These are phyloP conservation scores for Notothenia coriiceps DNA, from an alignment of 2,113 vertebrate genomes.

Conservation along the genomic window DNA sequence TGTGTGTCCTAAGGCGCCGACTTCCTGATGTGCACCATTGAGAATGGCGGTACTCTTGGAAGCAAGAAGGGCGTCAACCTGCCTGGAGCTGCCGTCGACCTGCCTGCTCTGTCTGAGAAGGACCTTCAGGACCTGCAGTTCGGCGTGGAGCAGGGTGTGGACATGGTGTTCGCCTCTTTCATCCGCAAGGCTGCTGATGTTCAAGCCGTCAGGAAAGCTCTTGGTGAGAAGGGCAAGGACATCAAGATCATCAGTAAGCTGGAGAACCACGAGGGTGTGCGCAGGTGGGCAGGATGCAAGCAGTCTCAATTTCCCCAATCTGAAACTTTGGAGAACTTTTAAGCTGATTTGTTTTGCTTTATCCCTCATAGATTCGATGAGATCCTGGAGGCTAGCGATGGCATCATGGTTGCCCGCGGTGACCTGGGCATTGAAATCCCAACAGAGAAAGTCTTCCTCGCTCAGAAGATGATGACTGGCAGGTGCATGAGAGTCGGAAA, in stretches of 20 bases:
- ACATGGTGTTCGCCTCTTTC: constrained; percentile 99
- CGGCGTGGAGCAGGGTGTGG: constrained; percentile 94
- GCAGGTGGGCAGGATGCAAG: constrained; percentile 83
- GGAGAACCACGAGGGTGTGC: constrained; percentile 97
- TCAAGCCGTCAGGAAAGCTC: constrained; percentile 91
- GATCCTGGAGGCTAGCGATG: constrained; percentile 97
- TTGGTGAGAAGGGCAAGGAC: constrained; percentile 96
- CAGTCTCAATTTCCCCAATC: not conserved
- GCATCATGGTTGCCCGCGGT: constrained; percentile 98
- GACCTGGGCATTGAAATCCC: constrained; percentile 98
- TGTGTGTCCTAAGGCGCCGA: constrained; percentile 83
- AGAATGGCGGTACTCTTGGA: constrained; percentile 92
- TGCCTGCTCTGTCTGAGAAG: constrained; percentile 94
- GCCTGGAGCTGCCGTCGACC: constrained; percentile 93
- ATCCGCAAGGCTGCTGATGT: constrained; percentile 96
- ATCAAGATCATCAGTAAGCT: constrained; percentile 99
- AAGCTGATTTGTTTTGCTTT: not conserved
- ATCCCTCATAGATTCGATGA: constrained; percentile 91
- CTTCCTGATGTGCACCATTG: constrained; percentile 89
- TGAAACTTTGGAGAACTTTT: not conserved
- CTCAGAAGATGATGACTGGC: constrained; percentile 99
- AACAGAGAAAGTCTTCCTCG: constrained; percentile 96
- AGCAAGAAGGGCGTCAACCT: constrained; percentile 99
- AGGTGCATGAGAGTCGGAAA: constrained; percentile 96
- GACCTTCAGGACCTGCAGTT: constrained; percentile 96